Base-by-base conservation (phyloP, 2,113 vertebrate genomes). In the Lepus timidus region DNA sequence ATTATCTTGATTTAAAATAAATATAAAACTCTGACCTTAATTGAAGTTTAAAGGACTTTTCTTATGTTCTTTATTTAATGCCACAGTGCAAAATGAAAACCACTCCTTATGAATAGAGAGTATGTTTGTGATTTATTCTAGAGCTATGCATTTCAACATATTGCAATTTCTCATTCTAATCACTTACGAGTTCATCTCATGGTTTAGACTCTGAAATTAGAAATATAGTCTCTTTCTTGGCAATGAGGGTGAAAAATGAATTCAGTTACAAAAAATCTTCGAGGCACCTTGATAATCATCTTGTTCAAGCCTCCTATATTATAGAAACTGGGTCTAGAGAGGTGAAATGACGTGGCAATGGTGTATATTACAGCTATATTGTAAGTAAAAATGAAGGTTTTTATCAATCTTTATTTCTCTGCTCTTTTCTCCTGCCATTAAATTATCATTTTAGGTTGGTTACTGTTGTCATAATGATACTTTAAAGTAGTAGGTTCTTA, bases 141-240 rank as follows among this genome's bases (percentile, higher is more conserved):
- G 52, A 90, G 3, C 29, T 65, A 0, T 39, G 5, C 8, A 33
- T 81, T 76, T 29, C 11, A 76, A 2, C 49, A 62, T 74, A 58
- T 33, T 68, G 9, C 29, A 88, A 70, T 76, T 94, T 93, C 31
- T 88, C 17, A 0, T 86, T 93, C 29, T 81, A 58, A 76, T 79
- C 74, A 74, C 44, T 85, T 23, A 83, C 13, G 39, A 71, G 7
- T 90, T 93, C 84, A 51, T 91, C 65, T 91, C 49, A 49, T 91
- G 23, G 39, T 94, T 90, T 89, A 65, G 51, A 84, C 33, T 93
- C 61, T 81, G 79, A 84, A 95, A 95, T 95, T 96, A 90, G 58
- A 90, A 96, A 85, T 92, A 83, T 0, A 33, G 9, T 91, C 6
- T 78, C n/a, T 65, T 82, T 88, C 39, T 93, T 82, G 49, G 25